These are phyloP conservation scores for Didymodactylos carnosus DNA, from an alignment of 2,888 invertebrate genomes.

Conservation along the genomic window DNA sequence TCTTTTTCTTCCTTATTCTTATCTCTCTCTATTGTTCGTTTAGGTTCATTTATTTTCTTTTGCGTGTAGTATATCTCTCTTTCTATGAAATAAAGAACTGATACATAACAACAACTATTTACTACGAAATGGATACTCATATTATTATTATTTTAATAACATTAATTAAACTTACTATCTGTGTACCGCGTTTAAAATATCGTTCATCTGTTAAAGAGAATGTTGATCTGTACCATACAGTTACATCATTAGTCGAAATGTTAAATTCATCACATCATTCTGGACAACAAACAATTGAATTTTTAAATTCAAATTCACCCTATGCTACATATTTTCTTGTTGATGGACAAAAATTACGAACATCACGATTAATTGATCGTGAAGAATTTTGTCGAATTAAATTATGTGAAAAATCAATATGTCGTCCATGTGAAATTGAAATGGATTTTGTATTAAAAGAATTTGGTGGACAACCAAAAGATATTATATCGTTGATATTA, in stretches of 20 bases:
- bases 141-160: no score
- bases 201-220: background rate
- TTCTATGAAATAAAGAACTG: no score
- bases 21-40: no score
- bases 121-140: no score
- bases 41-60: no score
- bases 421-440: background rate
- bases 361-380: background rate
- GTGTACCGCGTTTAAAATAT: background rate
- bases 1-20: no score
- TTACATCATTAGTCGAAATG: background rate
- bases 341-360: background rate
- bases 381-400: background rate
- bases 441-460: conserved; percentile 2
- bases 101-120: no score
- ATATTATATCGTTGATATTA: background rate
- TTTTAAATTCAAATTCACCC: background rate
- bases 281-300: background rate
- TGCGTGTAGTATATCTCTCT: no score
- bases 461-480: background rate
- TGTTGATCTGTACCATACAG: background rate
- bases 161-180: no score
- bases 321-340: background rate
- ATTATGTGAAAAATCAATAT: background rate
- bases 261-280: background rate